Conservation (phyloP, 1,140 invertebrate species). For the Pseudomyrmex gracilis region DNA sequence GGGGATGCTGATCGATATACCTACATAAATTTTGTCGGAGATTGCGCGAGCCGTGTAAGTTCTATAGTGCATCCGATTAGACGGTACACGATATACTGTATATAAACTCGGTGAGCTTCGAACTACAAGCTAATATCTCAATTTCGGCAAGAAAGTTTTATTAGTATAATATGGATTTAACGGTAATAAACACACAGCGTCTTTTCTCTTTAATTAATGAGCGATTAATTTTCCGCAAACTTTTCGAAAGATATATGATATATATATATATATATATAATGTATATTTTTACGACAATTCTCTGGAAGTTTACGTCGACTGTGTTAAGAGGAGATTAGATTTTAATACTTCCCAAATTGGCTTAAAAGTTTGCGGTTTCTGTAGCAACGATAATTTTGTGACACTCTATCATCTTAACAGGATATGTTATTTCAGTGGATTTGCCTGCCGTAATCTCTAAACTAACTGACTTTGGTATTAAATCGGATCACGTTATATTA, state of each 20-base stretch:
- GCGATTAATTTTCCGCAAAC: too few species aligned
- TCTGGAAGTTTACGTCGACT: too few species aligned
- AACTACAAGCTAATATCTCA: too few species aligned
- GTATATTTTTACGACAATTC: too few species aligned
- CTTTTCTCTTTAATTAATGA: too few species aligned
- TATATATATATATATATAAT: too few species aligned
- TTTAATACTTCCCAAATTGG: neutral
- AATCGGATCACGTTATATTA: conserved; percentile 41
- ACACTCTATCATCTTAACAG: conserved; percentile 27
- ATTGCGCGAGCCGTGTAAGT: conserved; percentile 28
- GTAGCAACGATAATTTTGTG: neutral
- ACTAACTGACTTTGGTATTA: conserved; percentile 45
- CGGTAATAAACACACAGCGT: neutral
- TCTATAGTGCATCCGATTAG: conserved; percentile 2
- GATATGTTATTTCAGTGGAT: conserved; percentile 37
- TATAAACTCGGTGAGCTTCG: neutral
- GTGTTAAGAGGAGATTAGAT: too few species aligned
- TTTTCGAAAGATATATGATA: too few species aligned
- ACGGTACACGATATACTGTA: conserved; percentile 15
- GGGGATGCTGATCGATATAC: conserved; percentile 35
- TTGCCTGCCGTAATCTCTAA: conserved; percentile 23
- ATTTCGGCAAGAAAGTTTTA: neutral
- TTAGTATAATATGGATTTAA: neutral
- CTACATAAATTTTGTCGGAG: conserved; percentile 46
- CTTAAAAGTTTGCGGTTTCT: conserved; percentile 13